Evolutionary conservation across 2,113 vertebrate species (phyloP), one percentile per base, ranked within the genome.

Genomic region (Hippocampus comes): DNA sequence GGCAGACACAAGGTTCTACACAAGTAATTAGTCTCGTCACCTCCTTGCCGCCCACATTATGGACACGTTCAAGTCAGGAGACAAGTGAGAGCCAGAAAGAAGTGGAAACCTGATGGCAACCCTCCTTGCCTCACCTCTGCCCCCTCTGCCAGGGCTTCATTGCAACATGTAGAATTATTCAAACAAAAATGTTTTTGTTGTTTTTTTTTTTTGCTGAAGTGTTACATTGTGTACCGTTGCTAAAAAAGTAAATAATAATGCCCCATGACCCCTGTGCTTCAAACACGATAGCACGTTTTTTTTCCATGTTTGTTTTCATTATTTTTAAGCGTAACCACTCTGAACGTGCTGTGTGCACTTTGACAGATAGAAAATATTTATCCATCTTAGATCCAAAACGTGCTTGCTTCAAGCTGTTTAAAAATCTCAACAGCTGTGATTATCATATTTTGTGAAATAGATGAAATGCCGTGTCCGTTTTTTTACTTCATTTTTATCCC

Each of bases 11-110:
- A 73, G 43, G 84, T 67, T 78, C 74, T 82, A 64, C 67, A 76
- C 70, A 63, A 61, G 75, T 82, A 87, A 90, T 89, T 81, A 88
- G 72, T 83, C 78, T 83, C 76, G 78, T 84, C 79, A 76, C 57
- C 76, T 51, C 73, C 73, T 60, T 61, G 27, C 59, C 72, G 86
- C 87, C 85, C 81, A 72, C 9, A 76, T 81, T 57, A 72, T 71
- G 73, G 86, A 88, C 80, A 80, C 81, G 61, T 78, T 83, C 82
- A 86, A 82, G 46, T 75, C 21, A 34, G 14, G 57, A 30, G 57
- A 27, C 27, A 61, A 61, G 59, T 27, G 73, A 76, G 46, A 61
- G 14, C 77, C 34, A 17, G 25, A 80, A 60, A 74, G 23, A 41
- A 75, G 41, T 60, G 65, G 66, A 57, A 78, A 78, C 79, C 81